phyloP scores from a whole-genome alignment of 2,888 invertebrate genomes.

The Xanthorhoe designata region DNA sequence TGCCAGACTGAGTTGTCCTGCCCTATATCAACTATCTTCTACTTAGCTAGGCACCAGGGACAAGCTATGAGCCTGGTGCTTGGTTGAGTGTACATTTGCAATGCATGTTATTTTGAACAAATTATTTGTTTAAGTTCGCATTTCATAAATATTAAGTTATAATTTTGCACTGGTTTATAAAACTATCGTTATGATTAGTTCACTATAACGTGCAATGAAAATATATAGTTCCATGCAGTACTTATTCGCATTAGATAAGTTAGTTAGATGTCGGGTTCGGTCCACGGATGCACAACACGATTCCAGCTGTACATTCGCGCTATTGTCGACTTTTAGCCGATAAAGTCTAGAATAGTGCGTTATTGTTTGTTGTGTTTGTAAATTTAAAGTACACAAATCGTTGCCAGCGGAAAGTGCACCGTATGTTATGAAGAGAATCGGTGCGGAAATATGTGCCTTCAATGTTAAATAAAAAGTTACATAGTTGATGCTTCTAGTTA shows the following conservation, averaged over 20 bases:
- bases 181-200: constrained; percentile 29
- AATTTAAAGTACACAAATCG: constrained; percentile 56
- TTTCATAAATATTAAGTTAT: constrained; percentile 22
- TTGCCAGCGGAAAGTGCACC: constrained; percentile 70
- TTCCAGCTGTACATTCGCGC: constrained; percentile 32
- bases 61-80: background rate
- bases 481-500: constrained; percentile 85
- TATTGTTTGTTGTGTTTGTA: constrained; percentile 51
- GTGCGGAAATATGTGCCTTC: constrained; percentile 86
- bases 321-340: constrained; percentile 43
- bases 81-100: constrained; percentile 42
- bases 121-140: constrained; percentile 18
- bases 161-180: constrained; percentile 29
- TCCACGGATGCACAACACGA: constrained; percentile 52
- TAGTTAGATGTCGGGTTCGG: constrained; percentile 59
- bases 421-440: constrained; percentile 69
- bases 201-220: constrained; percentile 45
- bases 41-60: constrained; percentile 41
- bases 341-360: constrained; percentile 48
- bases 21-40: constrained; percentile 55
- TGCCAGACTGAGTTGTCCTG: constrained; percentile 62
- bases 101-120: constrained; percentile 47
- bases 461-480: constrained; percentile 81
- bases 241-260: constrained; percentile 44
- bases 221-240: constrained; percentile 52